Percentiles rank a stretch among this genome's conserved stretches.
These are phyloP conservation scores for Lates calcarifer DNA, from an alignment of 2,113 vertebrate species.

Conservation along the genomic window DNA sequence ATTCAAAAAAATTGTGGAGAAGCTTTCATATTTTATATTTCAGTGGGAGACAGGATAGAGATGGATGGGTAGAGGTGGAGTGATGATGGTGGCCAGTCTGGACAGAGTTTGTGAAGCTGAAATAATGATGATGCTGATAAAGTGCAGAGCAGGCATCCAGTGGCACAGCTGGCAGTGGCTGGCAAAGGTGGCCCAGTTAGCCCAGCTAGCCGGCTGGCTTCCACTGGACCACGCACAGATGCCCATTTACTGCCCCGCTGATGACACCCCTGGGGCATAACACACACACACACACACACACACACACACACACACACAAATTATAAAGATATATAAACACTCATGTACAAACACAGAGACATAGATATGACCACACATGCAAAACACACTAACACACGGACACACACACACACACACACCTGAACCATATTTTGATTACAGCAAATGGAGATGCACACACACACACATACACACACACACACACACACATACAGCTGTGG, in stretches of 20 bases:
- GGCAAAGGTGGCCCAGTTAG: constrained; percentile 80
- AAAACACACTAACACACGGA: background rate
- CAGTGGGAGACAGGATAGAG: background rate
- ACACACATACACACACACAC: constrained; percentile 30
- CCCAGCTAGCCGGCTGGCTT: constrained; percentile 79
- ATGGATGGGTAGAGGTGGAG: constrained; percentile 38
- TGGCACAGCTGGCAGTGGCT: constrained; percentile 84
- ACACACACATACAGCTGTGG: constrained; percentile 45
- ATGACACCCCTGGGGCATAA: constrained; percentile 80
- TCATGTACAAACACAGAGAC: constrained; percentile 46
- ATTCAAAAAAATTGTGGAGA: background rate
- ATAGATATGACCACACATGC: constrained; percentile 12
- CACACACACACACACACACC: constrained; percentile 41
- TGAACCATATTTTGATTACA: constrained; percentile 41
- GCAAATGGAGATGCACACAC: constrained; percentile 10
- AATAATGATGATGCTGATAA: constrained; percentile 80
- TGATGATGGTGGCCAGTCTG: constrained; percentile 50
- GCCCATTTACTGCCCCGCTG: constrained; percentile 86
- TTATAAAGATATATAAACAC: constrained; percentile 19
- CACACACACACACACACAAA: constrained; percentile 10
- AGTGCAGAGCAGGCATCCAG: constrained; percentile 73
- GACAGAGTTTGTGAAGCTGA: constrained; percentile 76
- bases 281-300: constrained; percentile 52
- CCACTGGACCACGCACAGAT: constrained; percentile 85
- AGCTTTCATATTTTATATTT: background rate